Evolutionary conservation across 2,113 vertebrate species (phyloP).

Genomic region (Cephalopterus ornatus): DNA sequence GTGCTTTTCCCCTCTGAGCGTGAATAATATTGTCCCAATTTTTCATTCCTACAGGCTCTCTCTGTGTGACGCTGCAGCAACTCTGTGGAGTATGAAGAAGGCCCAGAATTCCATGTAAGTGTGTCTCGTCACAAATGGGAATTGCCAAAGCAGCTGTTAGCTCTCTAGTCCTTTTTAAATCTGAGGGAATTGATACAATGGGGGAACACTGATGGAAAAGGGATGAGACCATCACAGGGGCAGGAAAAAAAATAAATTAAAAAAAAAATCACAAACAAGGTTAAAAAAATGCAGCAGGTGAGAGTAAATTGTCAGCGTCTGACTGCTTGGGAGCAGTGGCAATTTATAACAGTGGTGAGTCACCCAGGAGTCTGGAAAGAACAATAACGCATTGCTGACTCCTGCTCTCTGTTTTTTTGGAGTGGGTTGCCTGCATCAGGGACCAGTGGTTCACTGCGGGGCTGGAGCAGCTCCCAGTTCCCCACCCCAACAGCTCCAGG

Average conservation of each 20-base stretch:
- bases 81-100: neutral
- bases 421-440: neutral
- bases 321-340: neutral
- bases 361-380: neutral
- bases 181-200: neutral
- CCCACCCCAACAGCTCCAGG: no score
- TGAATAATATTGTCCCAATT: neutral
- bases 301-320: neutral
- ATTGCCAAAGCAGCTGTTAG: neutral
- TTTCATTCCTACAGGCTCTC: neutral
- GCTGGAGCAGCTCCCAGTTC: neutral
- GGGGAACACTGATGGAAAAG: neutral
- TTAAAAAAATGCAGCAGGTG: neutral
- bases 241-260: neutral
- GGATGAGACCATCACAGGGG: neutral
- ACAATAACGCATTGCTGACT: accelerated
- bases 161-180: neutral
- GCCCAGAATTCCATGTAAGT: conserved; percentile 17
- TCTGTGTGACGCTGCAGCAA: neutral
- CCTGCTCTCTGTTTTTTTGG: neutral
- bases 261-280: neutral
- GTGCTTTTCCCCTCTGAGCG: neutral
- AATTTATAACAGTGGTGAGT: neutral
- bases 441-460: accelerated
- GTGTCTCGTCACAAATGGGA: neutral